Evolutionary conservation across 2,113 vertebrate species (phyloP), one percentile per base, ranked within the genome.

Genomic region (Piaya cayana): DNA sequence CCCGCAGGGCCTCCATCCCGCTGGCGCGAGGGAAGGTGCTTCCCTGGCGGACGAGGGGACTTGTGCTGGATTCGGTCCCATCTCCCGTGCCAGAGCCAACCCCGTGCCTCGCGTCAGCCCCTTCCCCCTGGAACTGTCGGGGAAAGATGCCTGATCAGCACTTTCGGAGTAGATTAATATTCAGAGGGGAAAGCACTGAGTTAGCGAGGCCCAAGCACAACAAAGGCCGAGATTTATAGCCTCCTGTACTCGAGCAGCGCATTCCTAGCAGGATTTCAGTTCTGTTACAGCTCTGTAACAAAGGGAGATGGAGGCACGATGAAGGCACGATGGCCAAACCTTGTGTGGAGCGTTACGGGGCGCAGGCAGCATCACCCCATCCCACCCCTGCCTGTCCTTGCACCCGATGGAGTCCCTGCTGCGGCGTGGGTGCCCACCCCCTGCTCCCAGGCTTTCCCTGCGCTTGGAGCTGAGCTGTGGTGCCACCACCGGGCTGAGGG

Each of bases 201-300:
- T 88, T 89, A 91, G 94, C 39, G 70, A 62, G 59, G 95, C 93
- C 94, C 89, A 87, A 88, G 89, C 84, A 93, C 91, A 94, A 78
- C 94, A 86, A 81, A 93, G 91, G 69, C 84, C 45, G 91, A 91
- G 95, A 91, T 97, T 96, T 95, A 95, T 71, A 27, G 93, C 86
- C 70, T 69, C 77, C 92, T 34, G 71, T 17, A 22, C 36, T 72
- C 12, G 52, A 81, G 88, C 42, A 2, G 7, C 19, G 16, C 78
- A 30, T 88, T 96, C 95, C 79, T 60, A 9, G 79, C 90, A 58
- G 93, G 49, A 42, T 62, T 79, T 17, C 86, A 83, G 90, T 15
- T 68, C 92, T 78, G 88, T 25, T 77, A 0, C 1, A 43, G 36
- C 64, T 47, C 53, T 32, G 37, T 15, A 84, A 75, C 47, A 60